Evolutionary conservation across 2,113 vertebrate genomes (phyloP).

Genomic region (Gymnorhina tibicen): DNA sequence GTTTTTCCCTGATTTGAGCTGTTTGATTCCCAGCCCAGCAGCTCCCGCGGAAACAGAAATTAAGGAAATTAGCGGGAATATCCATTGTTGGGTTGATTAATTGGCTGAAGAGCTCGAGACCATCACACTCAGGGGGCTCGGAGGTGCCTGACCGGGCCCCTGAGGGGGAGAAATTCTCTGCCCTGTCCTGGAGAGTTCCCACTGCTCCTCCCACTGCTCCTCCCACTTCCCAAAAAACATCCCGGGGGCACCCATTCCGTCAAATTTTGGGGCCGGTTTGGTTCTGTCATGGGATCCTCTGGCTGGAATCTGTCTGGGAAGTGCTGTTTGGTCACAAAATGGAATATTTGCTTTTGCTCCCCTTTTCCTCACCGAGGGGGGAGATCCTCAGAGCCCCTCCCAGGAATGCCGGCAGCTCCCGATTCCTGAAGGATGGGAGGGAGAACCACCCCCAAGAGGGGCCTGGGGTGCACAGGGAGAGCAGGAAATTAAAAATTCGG

Average conservation of each 20-base stretch:
- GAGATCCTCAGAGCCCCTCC: neutral
- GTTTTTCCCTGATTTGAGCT: neutral
- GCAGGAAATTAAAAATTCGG: neutral
- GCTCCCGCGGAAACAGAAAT: neutral
- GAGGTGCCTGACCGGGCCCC: neutral
- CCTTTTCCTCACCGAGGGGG: neutral
- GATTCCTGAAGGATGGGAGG: fast-evolving
- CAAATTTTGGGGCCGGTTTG: neutral
- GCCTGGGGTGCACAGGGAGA: neutral
- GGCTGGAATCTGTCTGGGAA: neutral
- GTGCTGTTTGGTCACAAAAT: neutral
- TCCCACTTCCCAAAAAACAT: neutral
- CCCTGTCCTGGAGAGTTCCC: neutral
- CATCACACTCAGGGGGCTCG: neutral
- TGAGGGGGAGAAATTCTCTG: neutral
- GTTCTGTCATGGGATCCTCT: fast-evolving
- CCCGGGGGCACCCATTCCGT: fast-evolving
- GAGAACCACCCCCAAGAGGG: neutral
- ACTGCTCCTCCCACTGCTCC: neutral
- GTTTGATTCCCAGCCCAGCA: neutral
- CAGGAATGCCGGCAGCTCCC: neutral
- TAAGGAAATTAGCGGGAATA: neutral
- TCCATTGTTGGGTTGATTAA: neutral
- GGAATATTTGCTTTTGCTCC: fast-evolving
- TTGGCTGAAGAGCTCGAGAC: neutral